Percentiles rank a stretch among this genome's conserved stretches.
Conservation (phyloP, 2,113 vertebrate species). For the Pungitius pungitius region DNA sequence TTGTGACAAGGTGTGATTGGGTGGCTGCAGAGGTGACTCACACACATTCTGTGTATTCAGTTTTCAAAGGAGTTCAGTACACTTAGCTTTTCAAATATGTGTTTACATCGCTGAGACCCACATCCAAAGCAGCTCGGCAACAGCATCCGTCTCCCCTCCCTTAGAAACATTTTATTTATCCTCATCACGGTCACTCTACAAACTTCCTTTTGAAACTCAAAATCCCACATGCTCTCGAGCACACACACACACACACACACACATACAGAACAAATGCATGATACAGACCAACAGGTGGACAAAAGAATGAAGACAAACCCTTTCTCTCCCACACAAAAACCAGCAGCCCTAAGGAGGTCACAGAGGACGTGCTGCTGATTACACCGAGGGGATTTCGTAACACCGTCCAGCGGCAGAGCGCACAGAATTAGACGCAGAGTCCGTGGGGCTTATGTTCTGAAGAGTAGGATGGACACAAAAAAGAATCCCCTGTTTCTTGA, state of each 20-base stretch:
- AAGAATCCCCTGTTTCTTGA: neutral
- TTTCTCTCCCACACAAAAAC: neutral
- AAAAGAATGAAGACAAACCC: neutral
- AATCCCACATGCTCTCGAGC: neutral
- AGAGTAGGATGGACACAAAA: slow-evolving; percentile 4
- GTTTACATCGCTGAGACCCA: slow-evolving; percentile 20
- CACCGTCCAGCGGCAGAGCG: slow-evolving; percentile 5
- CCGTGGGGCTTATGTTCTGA: slow-evolving; percentile 22
- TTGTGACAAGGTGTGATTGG: neutral
- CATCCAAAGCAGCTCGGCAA: slow-evolving; percentile 4
- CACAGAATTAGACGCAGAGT: slow-evolving; percentile 22
- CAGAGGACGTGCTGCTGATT: slow-evolving; percentile 32
- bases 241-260: neutral
- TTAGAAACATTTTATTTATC: neutral
- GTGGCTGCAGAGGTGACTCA: slow-evolving; percentile 22
- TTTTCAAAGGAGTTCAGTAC: neutral
- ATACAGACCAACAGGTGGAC: slow-evolving; percentile 1
- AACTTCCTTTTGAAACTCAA: neutral
- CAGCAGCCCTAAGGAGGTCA: slow-evolving; percentile 25
- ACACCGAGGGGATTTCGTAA: slow-evolving; percentile 34
- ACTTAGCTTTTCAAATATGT: slow-evolving; percentile 11
- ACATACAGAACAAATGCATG: neutral
- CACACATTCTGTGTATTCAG: neutral
- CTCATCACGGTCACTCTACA: neutral
- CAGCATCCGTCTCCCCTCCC: neutral